Evolutionary conservation across 35 echinoderm and acorn worm species (phyloP), one percentile per base, ranked within the genome.

Genomic region (Strongylocentrotus purpuratus): DNA sequence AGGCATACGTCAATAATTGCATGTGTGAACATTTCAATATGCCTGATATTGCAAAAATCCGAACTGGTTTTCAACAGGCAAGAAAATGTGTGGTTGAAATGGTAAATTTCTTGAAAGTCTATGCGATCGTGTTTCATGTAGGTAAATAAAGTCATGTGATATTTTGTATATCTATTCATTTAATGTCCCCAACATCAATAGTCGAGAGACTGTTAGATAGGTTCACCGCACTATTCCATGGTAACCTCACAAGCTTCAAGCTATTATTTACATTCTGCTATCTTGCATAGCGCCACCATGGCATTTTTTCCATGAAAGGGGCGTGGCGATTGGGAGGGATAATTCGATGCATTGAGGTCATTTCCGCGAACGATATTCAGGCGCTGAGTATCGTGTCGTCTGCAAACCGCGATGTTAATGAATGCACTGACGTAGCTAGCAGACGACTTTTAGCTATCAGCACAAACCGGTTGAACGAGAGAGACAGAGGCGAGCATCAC

Each of bases 301-400:
- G 8, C 28, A 78, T 22, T 28, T 78, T 41, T 78, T 8, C 65
- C 65, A 78, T 28, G 65, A 78, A 78, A 78, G 45, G 91, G 91
- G 91, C 91, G 91, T 47, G 91, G 45, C 41, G 9, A 33, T 7
- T n/a, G 7, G 20, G 6, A 2, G 5, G 32, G 45, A 33, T 45
- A 89, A 89, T 45, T 45, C 48, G 22, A 58, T 93, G 48, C 48
- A 93, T 93, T 93, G 91, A 93, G 91, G 91, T 93, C 91, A 93
- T 46, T 93, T 93, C 91, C 91, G 91, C 31, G 91, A 46, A 45
- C 32, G 91, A 48, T 93, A 58, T 50, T n/a, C 87, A 89, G 32
- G 87, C 33, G 31, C 50, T 93, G 91, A 58, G 47, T 93, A 46
- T 32, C 45, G 91, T 93, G 91, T 93, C 91, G 91, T 93, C 91